Evolutionary conservation across 2,797 vertebrate genomes (phyloP), one percentile per base, ranked within the genome.

Genomic region (Coccyzus lansbergi): DNA sequence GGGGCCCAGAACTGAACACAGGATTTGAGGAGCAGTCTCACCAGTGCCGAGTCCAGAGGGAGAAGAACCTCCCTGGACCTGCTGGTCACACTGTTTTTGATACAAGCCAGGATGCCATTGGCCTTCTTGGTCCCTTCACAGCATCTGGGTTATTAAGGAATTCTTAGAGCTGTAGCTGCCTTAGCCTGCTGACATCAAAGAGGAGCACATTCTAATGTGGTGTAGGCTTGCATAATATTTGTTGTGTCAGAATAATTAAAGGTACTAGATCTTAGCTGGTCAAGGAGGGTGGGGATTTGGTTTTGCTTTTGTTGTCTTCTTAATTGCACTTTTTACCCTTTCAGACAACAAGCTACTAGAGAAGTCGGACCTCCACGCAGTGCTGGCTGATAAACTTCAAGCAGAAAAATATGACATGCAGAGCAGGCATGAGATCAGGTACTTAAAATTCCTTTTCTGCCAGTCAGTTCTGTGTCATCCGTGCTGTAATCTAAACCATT

Each of bases 291-390:
- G 17, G 36, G 20, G 55, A 55, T 89, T 75, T 82, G 63, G n/a
- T 56, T 88, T 92, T 92, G 22, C 26, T 80, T 49, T 78, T 68
- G 11, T 53, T 74, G 10, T 84, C 17, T 31, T 74, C 31, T 62
- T 62, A 67, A 88, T n/a, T 68, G 15, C 3, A 13, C 12, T 49
- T 84, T 60, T 91, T 84, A 49, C 34, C 38, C 11, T 84, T 88
- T 55, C 95, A 99, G 99, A 99, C 98, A 99, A 99, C 95, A 98
- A 98, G 75, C 97, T 99, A 34, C 95, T 99, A 96, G 99, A 99
- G 97, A 99, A 98, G 93, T 98, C 99, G 0, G 99, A 99, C 95
- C 98, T 99, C 70, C 99, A 99, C 91, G 96, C 98, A 0, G 99
- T 99, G 44, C 97, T 99, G 82, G 98, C 98, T 11, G 99, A 99